Evolutionary conservation across 2,888 invertebrate genomes (phyloP), one percentile per base, ranked within the genome.

Genomic region (Rhamnusium bicolor): DNA sequence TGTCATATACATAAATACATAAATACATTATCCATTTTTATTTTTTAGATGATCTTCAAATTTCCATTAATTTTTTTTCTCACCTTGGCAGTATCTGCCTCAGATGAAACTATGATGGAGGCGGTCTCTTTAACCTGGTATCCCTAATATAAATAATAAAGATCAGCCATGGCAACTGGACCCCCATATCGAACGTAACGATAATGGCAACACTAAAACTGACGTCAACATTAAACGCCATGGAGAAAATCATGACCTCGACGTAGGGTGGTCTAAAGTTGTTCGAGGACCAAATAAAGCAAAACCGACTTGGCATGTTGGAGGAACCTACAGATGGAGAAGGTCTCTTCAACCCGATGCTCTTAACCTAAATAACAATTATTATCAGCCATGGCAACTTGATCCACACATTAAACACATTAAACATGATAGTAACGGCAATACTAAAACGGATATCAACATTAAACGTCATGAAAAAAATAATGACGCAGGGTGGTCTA

Each of bases 251-350:
- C 70, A 70, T 24, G 70, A 70, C 14, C 58, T 76, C 19, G 62
- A 73, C 24, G 78, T 72, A 19, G 72, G 71, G 32, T 76, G 78
- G 78, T 71, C 69, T 12, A 78, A 78, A 69, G 76, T 78, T 29
- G 58, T 78, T 2, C 70, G 73, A 70, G 75, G 68, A n/a, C 71
- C 71, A 12, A 47, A 47, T n/a, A 71, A 56, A 18, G 71, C 71
- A 0, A 71, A 71, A 58, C 79, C 79, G 8, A 77, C 74, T 10
- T 79, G 75, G 75, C 69, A 74, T 18, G 75, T 77, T 10, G 76
- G 71, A 63, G 71, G 71, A 6, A 71, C 63, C 12, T 58, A 63
- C 18, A 71, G 71, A n/a, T 71, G 71, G 76, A 62, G 69, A 53
- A 24, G 69, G 18, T 69, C 51, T 10, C 51, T 51, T 8, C 54